phyloP scores from a whole-genome alignment of 2,888 invertebrate species.

The Corythucha ciliata region DNA sequence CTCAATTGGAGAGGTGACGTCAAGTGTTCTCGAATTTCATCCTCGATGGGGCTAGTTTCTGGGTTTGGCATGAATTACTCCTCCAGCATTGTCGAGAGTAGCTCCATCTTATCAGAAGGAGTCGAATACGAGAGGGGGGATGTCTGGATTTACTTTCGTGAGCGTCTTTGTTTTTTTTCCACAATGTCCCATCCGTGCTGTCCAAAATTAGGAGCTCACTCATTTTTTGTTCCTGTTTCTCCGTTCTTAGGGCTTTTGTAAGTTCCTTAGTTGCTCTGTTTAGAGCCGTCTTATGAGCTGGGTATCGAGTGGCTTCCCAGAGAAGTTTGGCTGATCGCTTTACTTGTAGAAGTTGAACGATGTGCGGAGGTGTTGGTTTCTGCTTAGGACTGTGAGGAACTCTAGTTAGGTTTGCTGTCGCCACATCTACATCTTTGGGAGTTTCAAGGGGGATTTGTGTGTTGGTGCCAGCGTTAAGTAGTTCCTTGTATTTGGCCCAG shows the following conservation, averaged over 20 bases:
- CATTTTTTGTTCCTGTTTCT: not conserved
- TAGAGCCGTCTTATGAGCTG: slow-evolving; percentile 1
- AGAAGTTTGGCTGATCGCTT: slow-evolving; percentile 1
- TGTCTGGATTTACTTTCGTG: not conserved
- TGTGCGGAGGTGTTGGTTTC: not conserved
- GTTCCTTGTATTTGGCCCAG: slow-evolving; percentile 5
- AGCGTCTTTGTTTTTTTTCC: slow-evolving; percentile 5
- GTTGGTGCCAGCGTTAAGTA: not conserved
- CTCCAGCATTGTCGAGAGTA: slow-evolving; percentile 1
- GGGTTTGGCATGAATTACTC: not conserved
- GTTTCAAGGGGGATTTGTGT: slow-evolving; percentile 10
- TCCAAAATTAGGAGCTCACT: not conserved
- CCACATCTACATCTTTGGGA: not conserved
- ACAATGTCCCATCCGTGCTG: not conserved
- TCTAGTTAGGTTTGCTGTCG: too few relatives aligned
- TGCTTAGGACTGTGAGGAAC: too few relatives aligned
- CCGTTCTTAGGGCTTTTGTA: not conserved
- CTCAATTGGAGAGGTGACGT: not conserved
- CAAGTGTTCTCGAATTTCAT: not conserved
- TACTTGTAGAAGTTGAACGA: slow-evolving; percentile 1
- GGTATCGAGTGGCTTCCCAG: slow-evolving; percentile 1
- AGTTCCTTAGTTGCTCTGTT: slow-evolving; percentile 1
- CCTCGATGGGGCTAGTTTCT: not conserved
- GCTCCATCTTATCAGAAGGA: too few relatives aligned
- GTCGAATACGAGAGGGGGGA: not conserved